Base-by-base conservation (phyloP, 2,797 vertebrate species). In the Melanogrammus aeglefinus region DNA sequence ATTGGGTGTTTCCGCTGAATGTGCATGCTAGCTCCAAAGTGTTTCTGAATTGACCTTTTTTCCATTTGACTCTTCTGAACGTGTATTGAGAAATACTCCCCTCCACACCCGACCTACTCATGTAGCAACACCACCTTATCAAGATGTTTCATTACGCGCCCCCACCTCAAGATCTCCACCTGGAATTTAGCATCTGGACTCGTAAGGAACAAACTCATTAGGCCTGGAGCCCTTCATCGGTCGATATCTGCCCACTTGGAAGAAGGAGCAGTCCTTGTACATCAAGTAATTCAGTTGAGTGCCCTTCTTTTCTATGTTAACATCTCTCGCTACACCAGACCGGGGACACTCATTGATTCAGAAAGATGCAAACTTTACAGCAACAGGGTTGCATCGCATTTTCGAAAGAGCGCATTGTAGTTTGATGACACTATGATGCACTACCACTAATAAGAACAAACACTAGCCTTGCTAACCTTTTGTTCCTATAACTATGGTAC, bases 201-300 rank as follows among this genome's bases (percentile, higher is more conserved):
- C 57, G 57, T 63, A 63, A 63, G 10, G 57, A 63, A 63, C 57
- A 63, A 63, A 63, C 16, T 63, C 57, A 63, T 63, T 63, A 63
- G 57, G 21, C 57, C 57, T 24, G n/a, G 57, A 63, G 57, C 57
- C 8, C 5, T 24, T 4, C 21, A 6, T 63, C 21, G n/a, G 8
- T 63, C 57, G 57, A 63, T 63, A 9, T 4, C 57, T 18, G 21
- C 21, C 57, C 47, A 6, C 18, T 57, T 18, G 4, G 16, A 18
- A 21, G 3, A n/a, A n/a, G 6, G 7, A 63, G n/a, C 21, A 8
- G 21, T n/a, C 57, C 57, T 63, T 2, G 57, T 9, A 57, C 4
- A 21, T 57, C 47, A 18, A 18, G 57, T 63, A 8, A n/a, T 63
- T 63, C 2, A 2, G n/a, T n/a, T 3, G n/a, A 63, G 57, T 7